These are phyloP conservation scores for Poeciliopsis infans DNA, from an alignment of 2,797 vertebrate species.

Conservation along the genomic window DNA sequence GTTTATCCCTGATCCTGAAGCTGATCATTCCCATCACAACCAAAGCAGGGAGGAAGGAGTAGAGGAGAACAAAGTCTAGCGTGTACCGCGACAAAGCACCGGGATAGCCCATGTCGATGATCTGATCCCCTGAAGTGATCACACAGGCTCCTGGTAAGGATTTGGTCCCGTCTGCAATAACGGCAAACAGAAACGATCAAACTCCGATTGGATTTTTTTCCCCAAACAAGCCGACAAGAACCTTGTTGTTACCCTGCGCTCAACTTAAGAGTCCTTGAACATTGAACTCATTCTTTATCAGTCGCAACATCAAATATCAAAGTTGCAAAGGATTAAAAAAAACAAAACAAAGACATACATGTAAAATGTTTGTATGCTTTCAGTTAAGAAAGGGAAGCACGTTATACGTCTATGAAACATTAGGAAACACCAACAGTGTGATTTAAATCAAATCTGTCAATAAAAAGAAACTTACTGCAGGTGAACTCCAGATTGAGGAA, in stretches of 20 bases:
- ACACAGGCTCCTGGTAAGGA: slow-evolving; percentile 68
- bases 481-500: slow-evolving; percentile 90
- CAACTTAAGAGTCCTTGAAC: slow-evolving; percentile 16
- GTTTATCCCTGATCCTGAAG: slow-evolving; percentile 89
- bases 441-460: not conserved
- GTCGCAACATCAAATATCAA: not conserved
- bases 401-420: not conserved
- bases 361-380: not conserved
- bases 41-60: slow-evolving; percentile 89
- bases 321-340: not conserved
- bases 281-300: slow-evolving; percentile 7
- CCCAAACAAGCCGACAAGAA: not conserved
- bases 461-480: slow-evolving; percentile 85
- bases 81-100: slow-evolving; percentile 85
- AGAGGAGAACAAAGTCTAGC: slow-evolving; percentile 88
- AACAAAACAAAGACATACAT: not conserved
- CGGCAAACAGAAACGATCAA: slow-evolving; percentile 1
- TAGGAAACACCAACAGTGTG: not conserved
- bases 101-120: slow-evolving; percentile 85
- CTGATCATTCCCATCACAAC: slow-evolving; percentile 85
- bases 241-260: not conserved
- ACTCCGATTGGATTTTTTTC: not conserved
- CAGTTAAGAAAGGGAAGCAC: not conserved
- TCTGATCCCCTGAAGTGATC: slow-evolving; percentile 69
- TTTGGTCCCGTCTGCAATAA: slow-evolving; percentile 54